Conservation (phyloP, 2,113 vertebrate genomes). For the Ammodytes marinus region DNA sequence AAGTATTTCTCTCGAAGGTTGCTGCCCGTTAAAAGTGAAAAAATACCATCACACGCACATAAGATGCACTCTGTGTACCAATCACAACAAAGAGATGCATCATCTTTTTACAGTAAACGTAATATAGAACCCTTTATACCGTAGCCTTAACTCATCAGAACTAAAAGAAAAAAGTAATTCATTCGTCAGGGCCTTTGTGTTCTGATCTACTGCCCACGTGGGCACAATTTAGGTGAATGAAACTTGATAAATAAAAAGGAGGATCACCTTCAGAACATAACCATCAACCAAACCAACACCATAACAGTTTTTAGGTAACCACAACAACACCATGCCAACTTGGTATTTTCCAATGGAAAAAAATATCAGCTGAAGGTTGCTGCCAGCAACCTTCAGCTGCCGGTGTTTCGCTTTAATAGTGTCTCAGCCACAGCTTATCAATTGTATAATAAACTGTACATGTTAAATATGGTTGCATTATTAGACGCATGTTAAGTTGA, state of each 20-base stretch:
- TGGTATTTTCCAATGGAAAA: background rate
- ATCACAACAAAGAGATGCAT: background rate
- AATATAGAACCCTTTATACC: background rate
- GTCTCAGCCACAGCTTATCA: background rate
- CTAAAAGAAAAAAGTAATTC: background rate
- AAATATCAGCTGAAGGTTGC: background rate
- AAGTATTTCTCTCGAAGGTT: background rate
- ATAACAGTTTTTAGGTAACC: background rate
- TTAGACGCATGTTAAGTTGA: background rate
- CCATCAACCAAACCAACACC: background rate
- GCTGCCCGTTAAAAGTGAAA: background rate
- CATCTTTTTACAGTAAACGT: background rate
- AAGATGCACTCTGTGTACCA: slow-evolving; percentile 2
- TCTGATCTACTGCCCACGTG: background rate
- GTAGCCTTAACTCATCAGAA: background rate
- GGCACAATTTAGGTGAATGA: background rate
- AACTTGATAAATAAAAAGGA: background rate
- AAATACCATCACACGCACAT: background rate
- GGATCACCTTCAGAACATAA: background rate
- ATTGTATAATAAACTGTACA: no score
- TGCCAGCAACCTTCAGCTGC: no score
- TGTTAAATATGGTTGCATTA: background rate
- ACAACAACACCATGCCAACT: background rate
- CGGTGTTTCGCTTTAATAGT: background rate
- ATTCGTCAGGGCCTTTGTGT: background rate